Evolutionary conservation across 2,113 vertebrate species (phyloP).

Genomic region (Neolamprologus toae): DNA sequence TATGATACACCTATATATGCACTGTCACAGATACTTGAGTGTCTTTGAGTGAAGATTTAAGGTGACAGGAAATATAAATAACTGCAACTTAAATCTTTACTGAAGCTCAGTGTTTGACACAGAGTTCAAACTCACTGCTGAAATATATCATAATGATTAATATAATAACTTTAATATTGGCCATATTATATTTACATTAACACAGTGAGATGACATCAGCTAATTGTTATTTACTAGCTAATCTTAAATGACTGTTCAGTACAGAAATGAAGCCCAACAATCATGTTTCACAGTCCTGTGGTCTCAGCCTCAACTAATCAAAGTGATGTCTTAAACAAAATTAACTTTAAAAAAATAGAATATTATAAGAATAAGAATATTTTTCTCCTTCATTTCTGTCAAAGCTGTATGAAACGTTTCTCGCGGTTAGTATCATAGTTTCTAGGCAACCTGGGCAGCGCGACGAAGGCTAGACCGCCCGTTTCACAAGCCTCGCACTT

Average conservation of each 20-base stretch:
- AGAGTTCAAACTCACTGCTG: too few relatives aligned
- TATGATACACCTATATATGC: too few relatives aligned
- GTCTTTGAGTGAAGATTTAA: too few relatives aligned
- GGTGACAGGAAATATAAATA: too few relatives aligned
- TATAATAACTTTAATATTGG: fast-evolving
- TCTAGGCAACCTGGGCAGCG: background rate
- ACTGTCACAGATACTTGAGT: too few relatives aligned
- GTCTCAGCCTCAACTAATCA: background rate
- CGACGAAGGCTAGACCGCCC: fast-evolving
- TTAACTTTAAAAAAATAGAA: background rate
- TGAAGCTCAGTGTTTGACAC: too few relatives aligned
- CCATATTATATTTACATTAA: background rate
- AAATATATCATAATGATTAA: too few relatives aligned
- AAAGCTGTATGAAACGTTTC: background rate
- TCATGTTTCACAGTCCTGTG: fast-evolving
- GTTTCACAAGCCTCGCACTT: background rate
- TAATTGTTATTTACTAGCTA: background rate
- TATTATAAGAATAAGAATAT: too few relatives aligned
- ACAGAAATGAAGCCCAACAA: background rate
- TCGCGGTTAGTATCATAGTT: background rate
- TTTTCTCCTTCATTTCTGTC: background rate
- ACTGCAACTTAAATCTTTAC: too few relatives aligned
- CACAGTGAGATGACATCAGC: fast-evolving
- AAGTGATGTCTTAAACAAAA: fast-evolving
- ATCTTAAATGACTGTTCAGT: background rate